Conservation (phyloP, 2,888 invertebrate species). For the Antitype chi region DNA sequence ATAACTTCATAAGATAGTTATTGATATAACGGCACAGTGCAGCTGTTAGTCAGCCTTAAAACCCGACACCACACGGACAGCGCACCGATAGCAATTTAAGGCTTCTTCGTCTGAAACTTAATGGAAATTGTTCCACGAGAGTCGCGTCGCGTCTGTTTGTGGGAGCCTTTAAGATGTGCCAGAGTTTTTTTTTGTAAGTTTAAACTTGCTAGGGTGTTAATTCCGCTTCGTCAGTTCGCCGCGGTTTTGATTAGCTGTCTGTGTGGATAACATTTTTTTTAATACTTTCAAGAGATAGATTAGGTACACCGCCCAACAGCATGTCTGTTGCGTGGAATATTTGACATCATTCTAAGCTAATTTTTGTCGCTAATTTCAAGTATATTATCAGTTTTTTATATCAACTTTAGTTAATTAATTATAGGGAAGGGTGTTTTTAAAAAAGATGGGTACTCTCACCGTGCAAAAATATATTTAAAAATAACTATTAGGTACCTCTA, state of each 20-base stretch:
- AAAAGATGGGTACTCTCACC: neutral
- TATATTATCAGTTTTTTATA: neutral
- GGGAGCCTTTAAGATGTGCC: neutral
- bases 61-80: neutral
- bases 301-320: neutral
- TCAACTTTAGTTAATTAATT: neutral
- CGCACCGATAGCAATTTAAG: neutral
- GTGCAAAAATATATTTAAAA: neutral
- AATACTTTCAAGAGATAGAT: neutral
- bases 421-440: neutral
- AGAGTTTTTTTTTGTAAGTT: neutral
- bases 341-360: neutral
- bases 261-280: conserved; percentile 11
- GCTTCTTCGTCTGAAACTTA: no score
- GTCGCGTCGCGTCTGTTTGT: no score
- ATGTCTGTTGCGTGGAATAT: neutral
- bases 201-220: neutral
- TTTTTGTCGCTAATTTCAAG: neutral
- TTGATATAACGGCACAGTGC: conserved; percentile 15
- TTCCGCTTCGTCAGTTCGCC: neutral
- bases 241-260: neutral
- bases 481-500: neutral
- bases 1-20: neutral
- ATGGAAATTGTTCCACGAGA: no score
- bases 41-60: conserved; percentile 6